A percentile compares a stretch with the other conserved stretches of the same genome.
These are phyloP conservation scores for Brachionus asplanchnoidis DNA, from an alignment of 1,140 invertebrate species.

Conservation along the genomic window DNA sequence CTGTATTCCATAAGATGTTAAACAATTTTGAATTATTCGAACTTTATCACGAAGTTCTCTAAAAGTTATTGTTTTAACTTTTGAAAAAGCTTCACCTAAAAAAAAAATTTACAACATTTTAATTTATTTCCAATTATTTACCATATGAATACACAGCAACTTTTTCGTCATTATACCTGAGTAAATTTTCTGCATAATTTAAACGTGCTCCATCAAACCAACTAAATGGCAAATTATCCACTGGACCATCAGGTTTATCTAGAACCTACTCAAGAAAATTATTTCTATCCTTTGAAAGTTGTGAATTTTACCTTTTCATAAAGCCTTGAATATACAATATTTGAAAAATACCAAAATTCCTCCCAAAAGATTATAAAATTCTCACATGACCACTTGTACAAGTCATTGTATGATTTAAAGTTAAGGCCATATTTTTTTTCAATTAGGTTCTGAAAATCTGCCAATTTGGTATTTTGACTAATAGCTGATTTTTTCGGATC, in stretches of 20 bases:
- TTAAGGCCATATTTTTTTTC: slow-evolving; percentile 43
- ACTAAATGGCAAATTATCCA: slow-evolving; percentile 54
- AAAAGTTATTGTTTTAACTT: slow-evolving; percentile 52
- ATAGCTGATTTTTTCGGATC: background rate
- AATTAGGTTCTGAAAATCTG: slow-evolving; percentile 36
- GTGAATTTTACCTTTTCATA: slow-evolving; percentile 50
- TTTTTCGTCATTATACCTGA: slow-evolving; percentile 49
- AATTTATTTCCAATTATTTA: slow-evolving; percentile 44
- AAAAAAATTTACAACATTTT: background rate
- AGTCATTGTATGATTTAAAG: slow-evolving; percentile 51
- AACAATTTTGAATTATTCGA: slow-evolving; percentile 52
- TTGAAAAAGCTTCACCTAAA: slow-evolving; percentile 52
- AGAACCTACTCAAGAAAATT: slow-evolving; percentile 42
- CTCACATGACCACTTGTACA: slow-evolving; percentile 59
- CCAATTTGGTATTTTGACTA: slow-evolving; percentile 8
- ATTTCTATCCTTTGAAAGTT: too few species aligned
- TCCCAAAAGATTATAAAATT: slow-evolving; percentile 59
- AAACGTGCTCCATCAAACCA: slow-evolving; percentile 58
- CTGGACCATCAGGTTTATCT: slow-evolving; percentile 9
- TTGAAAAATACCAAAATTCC: slow-evolving; percentile 55
- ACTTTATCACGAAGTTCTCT: slow-evolving; percentile 54
- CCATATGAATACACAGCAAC: slow-evolving; percentile 57
- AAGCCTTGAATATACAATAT: slow-evolving; percentile 51
- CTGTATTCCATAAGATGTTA: slow-evolving; percentile 53
- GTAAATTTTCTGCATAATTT: slow-evolving; percentile 60